Conservation (phyloP, 2,888 invertebrate genomes). For the Ophion obscuratus region DNA sequence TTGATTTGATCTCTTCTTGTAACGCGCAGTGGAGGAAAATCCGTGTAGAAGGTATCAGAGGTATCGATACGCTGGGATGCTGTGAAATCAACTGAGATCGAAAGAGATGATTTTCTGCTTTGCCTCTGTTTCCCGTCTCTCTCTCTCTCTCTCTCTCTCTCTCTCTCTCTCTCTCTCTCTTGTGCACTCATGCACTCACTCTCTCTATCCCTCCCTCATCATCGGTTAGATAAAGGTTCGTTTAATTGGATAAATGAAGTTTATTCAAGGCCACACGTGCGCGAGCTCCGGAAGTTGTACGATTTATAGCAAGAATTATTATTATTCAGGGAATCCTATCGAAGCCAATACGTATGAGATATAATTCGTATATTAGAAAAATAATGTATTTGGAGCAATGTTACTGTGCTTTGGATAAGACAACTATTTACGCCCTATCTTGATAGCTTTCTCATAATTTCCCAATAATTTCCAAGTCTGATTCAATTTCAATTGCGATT, state of each 20-base stretch:
- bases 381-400: not conserved
- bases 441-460: not conserved
- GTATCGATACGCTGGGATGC: conserved; percentile 2
- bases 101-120: conserved; percentile 13
- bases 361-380: not conserved
- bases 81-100: conserved; percentile 56
- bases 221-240: conserved; percentile 63
- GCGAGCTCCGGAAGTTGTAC: conserved; percentile 44
- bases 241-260: conserved; percentile 62
- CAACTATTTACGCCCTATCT: not conserved
- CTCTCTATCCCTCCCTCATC: not conserved
- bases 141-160: conserved; percentile 21
- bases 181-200: not conserved
- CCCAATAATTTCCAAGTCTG: not conserved
- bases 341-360: not conserved
- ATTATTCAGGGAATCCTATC: not conserved
- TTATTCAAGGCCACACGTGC: conserved; percentile 56
- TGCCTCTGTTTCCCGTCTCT: conserved; percentile 42
- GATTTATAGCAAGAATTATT: conserved; percentile 29
- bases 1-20: not conserved
- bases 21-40: not conserved
- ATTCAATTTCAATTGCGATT: not conserved
- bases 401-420: not conserved
- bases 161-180: not conserved
- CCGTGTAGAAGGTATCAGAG: not conserved